Conservation (phyloP, 2,797 vertebrate species). For the Haliaeetus albicilla region DNA sequence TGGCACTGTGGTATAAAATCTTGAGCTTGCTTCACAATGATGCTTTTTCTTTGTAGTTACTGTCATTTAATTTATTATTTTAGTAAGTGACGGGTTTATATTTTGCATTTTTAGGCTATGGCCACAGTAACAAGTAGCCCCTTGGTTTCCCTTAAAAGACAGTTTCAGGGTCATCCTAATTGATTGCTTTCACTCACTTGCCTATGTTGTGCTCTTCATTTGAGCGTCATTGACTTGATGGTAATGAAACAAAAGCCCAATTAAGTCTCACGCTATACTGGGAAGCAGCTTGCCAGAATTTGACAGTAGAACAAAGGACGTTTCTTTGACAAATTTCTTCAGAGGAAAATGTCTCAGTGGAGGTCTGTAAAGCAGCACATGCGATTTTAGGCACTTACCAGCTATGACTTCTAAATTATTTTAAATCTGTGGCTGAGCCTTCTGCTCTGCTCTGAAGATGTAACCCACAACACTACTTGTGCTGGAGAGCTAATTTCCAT, state of each 20-base stretch:
- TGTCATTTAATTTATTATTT: background rate
- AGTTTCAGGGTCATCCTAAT: constrained; percentile 11
- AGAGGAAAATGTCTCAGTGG: constrained; percentile 2
- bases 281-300: constrained; percentile 27
- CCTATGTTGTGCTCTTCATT: constrained; percentile 26
- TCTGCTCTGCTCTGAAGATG: background rate
- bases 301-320: constrained; percentile 29
- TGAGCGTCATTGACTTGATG: background rate
- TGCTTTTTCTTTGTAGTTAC: background rate
- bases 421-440: background rate
- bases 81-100: background rate
- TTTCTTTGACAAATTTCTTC: constrained; percentile 32
- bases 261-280: background rate
- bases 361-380: constrained; percentile 3
- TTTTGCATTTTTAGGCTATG: background rate
- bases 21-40: background rate
- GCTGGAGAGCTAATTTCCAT: background rate
- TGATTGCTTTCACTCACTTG: constrained; percentile 36
- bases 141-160: background rate
- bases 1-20: background rate
- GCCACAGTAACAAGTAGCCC: background rate
- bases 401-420: constrained; percentile 13
- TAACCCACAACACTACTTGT: background rate
- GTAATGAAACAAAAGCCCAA: constrained; percentile 40
- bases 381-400: background rate